These are phyloP conservation scores for Lucifuga dentata DNA, from an alignment of 2,113 vertebrate genomes.

Conservation along the genomic window DNA sequence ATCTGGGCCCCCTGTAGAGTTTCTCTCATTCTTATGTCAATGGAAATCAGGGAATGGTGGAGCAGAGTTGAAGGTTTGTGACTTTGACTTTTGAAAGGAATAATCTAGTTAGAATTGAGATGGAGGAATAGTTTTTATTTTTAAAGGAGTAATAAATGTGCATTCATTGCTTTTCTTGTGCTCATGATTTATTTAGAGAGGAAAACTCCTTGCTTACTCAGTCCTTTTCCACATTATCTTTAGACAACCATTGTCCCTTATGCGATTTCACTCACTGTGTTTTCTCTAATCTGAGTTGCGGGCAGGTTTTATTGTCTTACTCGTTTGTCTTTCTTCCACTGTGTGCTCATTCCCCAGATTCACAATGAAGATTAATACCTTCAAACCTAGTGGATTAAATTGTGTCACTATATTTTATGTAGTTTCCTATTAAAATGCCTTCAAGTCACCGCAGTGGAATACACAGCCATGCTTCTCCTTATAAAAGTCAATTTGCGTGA, in stretches of 20 bases:
- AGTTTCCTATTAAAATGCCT: constrained; percentile 77
- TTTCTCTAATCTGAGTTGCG: constrained; percentile 47
- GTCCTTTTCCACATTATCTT: constrained; percentile 39
- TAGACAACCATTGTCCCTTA: constrained; percentile 27
- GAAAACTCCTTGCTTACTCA: constrained; percentile 30
- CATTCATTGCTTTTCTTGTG: constrained; percentile 28
- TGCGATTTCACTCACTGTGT: constrained; percentile 50
- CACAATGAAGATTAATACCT: constrained; percentile 76
- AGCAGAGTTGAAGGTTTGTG: constrained; percentile 19
- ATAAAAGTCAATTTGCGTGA: constrained; percentile 81
- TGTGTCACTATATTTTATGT: constrained; percentile 71
- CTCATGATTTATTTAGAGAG: constrained; percentile 39
- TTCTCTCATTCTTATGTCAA: constrained; percentile 25
- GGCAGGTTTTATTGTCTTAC: constrained; percentile 61
- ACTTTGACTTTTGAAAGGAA: constrained; percentile 11
- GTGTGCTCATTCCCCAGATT: constrained; percentile 65
- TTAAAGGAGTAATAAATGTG: constrained; percentile 18
- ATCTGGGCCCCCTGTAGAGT: constrained; percentile 8
- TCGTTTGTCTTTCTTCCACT: constrained; percentile 60
- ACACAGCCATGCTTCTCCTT: constrained; percentile 53
- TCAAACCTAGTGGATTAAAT: constrained; percentile 73
- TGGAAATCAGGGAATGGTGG: constrained; percentile 48
- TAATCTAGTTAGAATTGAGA: constrained; percentile 15
- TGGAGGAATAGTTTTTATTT: constrained; percentile 24
- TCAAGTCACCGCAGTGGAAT: constrained; percentile 51